Conservation (phyloP, 1,140 invertebrate species). For the Globodera rostochiensis region DNA sequence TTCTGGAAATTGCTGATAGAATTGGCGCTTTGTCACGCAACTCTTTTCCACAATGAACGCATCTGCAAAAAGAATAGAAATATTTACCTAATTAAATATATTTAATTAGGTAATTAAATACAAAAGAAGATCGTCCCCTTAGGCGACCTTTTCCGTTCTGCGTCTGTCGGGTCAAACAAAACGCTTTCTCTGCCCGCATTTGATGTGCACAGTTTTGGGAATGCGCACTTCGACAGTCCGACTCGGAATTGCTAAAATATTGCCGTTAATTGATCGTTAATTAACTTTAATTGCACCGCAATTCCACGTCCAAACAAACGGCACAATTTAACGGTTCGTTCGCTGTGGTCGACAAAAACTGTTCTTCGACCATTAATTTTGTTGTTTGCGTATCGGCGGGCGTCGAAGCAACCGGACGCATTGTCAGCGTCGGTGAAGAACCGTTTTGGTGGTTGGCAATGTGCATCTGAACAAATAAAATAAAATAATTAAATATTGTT, state of each 20-base stretch:
- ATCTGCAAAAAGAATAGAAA: conserved; percentile 23
- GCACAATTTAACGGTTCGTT: conserved; percentile 24
- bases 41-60: conserved; percentile 41
- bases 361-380: background rate
- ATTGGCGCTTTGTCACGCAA: conserved; percentile 34
- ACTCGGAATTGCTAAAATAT: conserved; percentile 28
- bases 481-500: too few relatives aligned
- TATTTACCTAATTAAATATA: background rate
- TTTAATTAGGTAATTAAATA: background rate
- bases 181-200: conserved; percentile 22
- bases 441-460: conserved; percentile 8
- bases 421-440: background rate
- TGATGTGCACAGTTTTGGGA: conserved; percentile 21
- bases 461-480: conserved; percentile 20
- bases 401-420: background rate
- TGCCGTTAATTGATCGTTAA: too few relatives aligned
- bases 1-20: conserved; percentile 38
- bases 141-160: conserved; percentile 40
- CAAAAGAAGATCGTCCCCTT: background rate
- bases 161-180: conserved; percentile 42
- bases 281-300: background rate
- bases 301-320: conserved; percentile 24
- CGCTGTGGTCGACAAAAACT: background rate
- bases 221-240: conserved; percentile 30
- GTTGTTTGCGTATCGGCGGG: background rate